Evolutionary conservation across 2,888 invertebrate genomes (phyloP), one percentile per base, ranked within the genome.

Genomic region (Cerceris rybyensis): DNA sequence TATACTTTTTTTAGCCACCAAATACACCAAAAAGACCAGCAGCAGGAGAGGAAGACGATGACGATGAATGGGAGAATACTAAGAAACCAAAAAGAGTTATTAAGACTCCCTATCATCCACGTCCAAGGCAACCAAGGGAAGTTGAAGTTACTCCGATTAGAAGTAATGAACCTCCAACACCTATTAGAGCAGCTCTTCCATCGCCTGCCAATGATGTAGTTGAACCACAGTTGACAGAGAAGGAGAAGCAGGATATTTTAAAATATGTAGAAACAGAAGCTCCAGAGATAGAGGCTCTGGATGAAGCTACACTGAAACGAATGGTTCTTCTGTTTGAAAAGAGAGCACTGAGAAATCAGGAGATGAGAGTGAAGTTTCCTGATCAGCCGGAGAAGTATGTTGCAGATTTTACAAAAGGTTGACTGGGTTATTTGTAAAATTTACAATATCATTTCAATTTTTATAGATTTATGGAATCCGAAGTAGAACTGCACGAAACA

Each of bases 331-430:
- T 97, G 79, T 98, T 99, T 93, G 99, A 99, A 90, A 99, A 99
- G 92, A 95, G 97, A 89, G 96, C 97, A 63, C 93, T 98, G 8
- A 97, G 96, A 90, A 99, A 99, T 92, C 97, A 99, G 91, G 99
- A 99, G 93, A 97, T 99, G 97, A 94, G 99, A 81, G 99, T 99
- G 13, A 99, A 99, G 93, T 99, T 98, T 93, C 97, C 98, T 0
- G 99, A 99, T 91, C 96, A 96, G 88, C 98, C 99, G 7, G 98
- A 98, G 91, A 99, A 98, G 94, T 95, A 92, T 88, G 89, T 43
- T 7, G 46, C 57, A 28, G 7, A 0, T 13, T 63, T 7, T 6
- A 13, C 49, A 6, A 9, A 17, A 72, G 2, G 59, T 49, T 28
- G 0, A 6, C 43, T 0, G 57, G 8, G 65, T 7, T 9, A 16